phyloP scores from a whole-genome alignment of 2,113 vertebrate species.

The Pholis gunnellus region DNA sequence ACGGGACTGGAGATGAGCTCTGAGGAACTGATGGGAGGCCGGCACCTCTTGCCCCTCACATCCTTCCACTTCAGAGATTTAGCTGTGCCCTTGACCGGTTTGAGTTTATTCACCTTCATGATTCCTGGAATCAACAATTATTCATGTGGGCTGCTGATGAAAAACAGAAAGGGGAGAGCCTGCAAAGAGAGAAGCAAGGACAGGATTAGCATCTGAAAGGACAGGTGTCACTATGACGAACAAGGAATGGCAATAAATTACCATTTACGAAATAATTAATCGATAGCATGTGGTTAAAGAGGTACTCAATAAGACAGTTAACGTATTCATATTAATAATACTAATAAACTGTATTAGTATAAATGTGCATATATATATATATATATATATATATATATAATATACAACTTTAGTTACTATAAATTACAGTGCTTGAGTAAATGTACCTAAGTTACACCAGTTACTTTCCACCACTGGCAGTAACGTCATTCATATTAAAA shows the following conservation, averaged over 20 bases:
- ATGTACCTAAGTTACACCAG: neutral
- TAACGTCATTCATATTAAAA: neutral
- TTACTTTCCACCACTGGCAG: no score
- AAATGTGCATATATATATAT: no score
- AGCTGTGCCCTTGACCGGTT: conserved; percentile 40
- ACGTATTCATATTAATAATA: neutral
- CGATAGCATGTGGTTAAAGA: neutral
- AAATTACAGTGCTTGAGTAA: neutral
- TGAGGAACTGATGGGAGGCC: conserved; percentile 46
- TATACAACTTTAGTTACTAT: neutral
- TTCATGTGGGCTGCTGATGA: conserved; percentile 1
- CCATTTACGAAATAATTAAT: neutral
- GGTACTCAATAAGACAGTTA: neutral
- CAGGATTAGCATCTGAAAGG: neutral
- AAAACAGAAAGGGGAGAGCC: conserved; percentile 33
- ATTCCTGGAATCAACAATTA: conserved; percentile 12
- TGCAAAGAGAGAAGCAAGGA: conserved; percentile 12
- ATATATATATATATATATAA: no score
- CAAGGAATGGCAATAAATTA: neutral
- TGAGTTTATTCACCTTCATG: conserved; percentile 83
- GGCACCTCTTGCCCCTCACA: conserved; percentile 57
- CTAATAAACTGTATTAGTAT: neutral
- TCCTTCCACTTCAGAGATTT: conserved; percentile 81
- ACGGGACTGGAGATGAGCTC: conserved; percentile 57
- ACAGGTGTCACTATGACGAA: neutral